phyloP scores from a whole-genome alignment of 2,797 vertebrate genomes.

The Lithobates sylvaticus region DNA sequence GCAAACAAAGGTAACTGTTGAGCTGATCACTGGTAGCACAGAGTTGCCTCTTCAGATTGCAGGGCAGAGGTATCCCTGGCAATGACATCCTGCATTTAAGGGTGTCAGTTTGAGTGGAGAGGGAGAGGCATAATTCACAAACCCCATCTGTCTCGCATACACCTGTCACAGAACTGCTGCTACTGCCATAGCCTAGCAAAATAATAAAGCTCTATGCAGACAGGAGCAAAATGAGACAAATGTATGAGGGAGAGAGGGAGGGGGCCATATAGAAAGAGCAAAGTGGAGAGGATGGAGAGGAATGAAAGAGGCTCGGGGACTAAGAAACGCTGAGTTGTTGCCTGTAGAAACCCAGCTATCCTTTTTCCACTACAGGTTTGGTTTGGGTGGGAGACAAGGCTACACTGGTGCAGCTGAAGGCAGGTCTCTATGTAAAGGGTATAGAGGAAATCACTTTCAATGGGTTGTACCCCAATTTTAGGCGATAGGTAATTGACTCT shows the following conservation, averaged over 20 bases:
- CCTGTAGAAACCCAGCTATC: no score
- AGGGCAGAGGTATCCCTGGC: slow-evolving; percentile 29
- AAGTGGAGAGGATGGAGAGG: background rate
- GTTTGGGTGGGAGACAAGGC: no score
- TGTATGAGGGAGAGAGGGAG: slow-evolving; percentile 23
- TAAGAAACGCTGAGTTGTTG: no score
- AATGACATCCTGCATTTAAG: slow-evolving; percentile 59
- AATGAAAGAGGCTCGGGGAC: background rate
- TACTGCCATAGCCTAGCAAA: slow-evolving; percentile 33
- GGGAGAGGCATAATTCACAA: slow-evolving; percentile 55
- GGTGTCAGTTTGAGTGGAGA: slow-evolving; percentile 58
- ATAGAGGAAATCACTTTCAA: no score
- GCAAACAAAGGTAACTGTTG: slow-evolving; percentile 23
- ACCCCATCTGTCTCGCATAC: slow-evolving; percentile 55
- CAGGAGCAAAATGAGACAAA: slow-evolving; percentile 51
- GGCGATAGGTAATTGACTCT: no score
- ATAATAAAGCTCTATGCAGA: slow-evolving; percentile 53
- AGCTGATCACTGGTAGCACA: background rate
- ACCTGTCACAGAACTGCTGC: slow-evolving; percentile 58
- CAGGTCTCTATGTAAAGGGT: no score
- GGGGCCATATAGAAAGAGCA: background rate
- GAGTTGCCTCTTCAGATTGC: slow-evolving; percentile 38
- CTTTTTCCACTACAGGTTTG: no score
- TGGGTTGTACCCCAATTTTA: no score
- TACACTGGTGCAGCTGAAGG: no score